These are phyloP conservation scores for Pterocles orientalis DNA, from an alignment of 2,113 vertebrate genomes.

Conservation along the genomic window DNA sequence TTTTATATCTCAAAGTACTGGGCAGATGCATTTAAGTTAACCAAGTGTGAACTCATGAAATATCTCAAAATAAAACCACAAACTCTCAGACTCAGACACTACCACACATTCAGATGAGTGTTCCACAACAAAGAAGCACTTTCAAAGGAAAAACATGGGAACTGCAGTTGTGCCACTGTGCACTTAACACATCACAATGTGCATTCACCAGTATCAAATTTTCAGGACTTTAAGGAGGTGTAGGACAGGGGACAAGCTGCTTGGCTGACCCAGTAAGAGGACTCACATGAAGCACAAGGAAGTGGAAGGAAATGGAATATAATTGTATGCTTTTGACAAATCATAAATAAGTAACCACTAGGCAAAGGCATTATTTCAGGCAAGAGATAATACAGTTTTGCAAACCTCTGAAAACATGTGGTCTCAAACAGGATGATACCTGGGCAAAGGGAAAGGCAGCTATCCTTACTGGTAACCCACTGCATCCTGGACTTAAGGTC, in stretches of 20 bases:
- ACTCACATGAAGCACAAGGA: neutral
- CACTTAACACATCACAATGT: neutral
- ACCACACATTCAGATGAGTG: neutral
- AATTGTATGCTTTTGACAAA: neutral
- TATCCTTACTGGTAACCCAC: neutral
- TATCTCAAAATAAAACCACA: neutral
- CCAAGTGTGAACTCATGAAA: neutral
- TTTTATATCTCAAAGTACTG: neutral
- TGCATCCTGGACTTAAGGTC: neutral
- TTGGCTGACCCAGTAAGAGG: neutral
- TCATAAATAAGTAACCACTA: neutral
- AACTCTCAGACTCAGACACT: neutral
- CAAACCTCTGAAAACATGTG: neutral
- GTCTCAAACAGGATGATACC: neutral
- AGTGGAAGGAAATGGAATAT: neutral
- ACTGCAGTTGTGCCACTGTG: neutral
- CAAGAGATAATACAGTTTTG: neutral
- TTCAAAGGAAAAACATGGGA: neutral
- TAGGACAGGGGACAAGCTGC: neutral
- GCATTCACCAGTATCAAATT: neutral
- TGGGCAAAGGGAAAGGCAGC: neutral
- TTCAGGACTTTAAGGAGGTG: neutral
- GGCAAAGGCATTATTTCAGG: neutral
- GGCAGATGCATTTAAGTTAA: neutral
- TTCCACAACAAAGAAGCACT: neutral